Percentiles rank a stretch among this genome's conserved stretches.
These are phyloP conservation scores for Cettia cetti DNA, from an alignment of 2,113 vertebrate genomes.

Conservation along the genomic window DNA sequence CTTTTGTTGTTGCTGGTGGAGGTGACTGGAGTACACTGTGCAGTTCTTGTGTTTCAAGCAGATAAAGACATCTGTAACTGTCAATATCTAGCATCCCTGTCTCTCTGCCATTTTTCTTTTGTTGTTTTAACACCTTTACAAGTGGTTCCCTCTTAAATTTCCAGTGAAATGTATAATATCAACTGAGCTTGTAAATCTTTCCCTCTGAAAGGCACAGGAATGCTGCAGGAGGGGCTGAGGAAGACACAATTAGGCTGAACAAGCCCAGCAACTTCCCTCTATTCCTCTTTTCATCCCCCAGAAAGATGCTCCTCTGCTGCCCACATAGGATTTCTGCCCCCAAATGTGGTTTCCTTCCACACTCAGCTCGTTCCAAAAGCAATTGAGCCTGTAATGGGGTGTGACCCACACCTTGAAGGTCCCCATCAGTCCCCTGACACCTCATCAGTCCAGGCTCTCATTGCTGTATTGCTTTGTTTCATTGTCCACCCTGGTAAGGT, in stretches of 20 bases:
- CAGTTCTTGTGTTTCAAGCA: neutral
- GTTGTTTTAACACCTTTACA: constrained; percentile 26
- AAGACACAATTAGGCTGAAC: neutral
- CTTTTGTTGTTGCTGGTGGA: neutral
- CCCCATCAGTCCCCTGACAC: neutral
- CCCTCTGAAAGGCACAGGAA: neutral
- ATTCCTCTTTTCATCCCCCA: neutral
- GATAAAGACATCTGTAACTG: constrained; percentile 30
- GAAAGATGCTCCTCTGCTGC: neutral
- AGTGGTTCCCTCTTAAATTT: constrained; percentile 13
- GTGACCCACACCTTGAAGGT: neutral
- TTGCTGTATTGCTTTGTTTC: neutral
- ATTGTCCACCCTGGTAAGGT: neutral
- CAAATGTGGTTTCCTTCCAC: rapidly evolving
- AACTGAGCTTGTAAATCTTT: neutral
- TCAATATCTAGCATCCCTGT: neutral
- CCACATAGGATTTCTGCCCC: neutral
- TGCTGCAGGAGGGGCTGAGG: neutral
- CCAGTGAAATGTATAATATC: neutral
- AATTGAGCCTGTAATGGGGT: neutral
- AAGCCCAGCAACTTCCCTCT: neutral
- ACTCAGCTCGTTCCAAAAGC: neutral
- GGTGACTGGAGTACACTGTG: neutral
- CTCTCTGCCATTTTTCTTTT: constrained; percentile 32
- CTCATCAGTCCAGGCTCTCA: neutral